These are phyloP conservation scores for Empidonax traillii DNA, from an alignment of 2,113 vertebrate species.

Conservation along the genomic window DNA sequence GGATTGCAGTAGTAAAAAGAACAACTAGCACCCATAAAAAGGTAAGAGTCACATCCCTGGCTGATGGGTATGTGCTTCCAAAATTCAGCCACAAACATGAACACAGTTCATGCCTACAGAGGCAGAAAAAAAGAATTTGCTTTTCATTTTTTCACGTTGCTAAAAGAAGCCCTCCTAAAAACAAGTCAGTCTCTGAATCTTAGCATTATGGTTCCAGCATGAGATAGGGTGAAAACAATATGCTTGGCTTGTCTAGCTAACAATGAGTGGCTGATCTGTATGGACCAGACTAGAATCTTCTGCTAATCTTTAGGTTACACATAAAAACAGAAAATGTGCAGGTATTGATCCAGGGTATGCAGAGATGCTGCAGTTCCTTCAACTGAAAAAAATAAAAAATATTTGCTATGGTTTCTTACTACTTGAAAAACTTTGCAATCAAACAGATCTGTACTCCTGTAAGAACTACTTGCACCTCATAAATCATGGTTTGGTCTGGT, in stretches of 20 bases:
- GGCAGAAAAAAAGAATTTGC: not conserved
- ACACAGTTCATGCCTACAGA: not conserved
- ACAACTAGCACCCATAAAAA: not conserved
- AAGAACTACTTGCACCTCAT: not conserved
- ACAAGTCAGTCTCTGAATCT: not conserved
- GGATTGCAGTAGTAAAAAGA: not conserved
- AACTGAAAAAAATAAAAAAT: not conserved
- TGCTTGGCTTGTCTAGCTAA: not conserved
- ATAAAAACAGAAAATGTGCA: not conserved
- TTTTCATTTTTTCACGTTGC: not conserved
- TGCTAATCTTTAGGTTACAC: not conserved
- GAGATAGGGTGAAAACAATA: not conserved
- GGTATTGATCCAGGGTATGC: not conserved
- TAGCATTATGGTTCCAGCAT: not conserved
- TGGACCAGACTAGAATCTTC: not conserved
- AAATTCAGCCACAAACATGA: not conserved
- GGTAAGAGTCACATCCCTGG: not conserved
- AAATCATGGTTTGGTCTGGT: constrained; percentile 19
- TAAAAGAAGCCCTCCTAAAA: not conserved
- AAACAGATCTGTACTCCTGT: not conserved
- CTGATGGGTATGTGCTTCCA: not conserved
- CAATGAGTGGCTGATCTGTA: not conserved
- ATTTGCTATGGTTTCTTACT: not conserved
- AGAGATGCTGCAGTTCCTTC: not conserved
- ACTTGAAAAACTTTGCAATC: not conserved